These are phyloP conservation scores for Vanessa tameamea DNA, from an alignment of 1,140 invertebrate genomes.

Conservation along the genomic window DNA sequence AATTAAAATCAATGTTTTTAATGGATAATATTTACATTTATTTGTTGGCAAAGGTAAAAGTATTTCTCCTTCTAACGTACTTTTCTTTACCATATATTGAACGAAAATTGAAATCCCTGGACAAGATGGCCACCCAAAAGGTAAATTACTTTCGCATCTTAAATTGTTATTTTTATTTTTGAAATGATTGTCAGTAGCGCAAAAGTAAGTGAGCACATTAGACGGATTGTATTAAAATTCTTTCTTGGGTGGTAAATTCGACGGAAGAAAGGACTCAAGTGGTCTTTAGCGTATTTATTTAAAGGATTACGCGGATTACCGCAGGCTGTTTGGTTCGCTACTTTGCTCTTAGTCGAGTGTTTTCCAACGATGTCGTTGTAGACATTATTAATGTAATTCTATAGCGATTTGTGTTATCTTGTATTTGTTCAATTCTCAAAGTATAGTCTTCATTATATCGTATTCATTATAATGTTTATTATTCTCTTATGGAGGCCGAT, in stretches of 20 bases:
- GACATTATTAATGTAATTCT: slow-evolving; percentile 33
- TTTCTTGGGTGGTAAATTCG: slow-evolving; percentile 53
- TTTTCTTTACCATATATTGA: background rate
- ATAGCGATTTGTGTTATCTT: slow-evolving; percentile 8
- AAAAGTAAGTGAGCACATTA: slow-evolving; percentile 51
- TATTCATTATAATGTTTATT: too few species aligned
- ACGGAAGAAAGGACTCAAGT: slow-evolving; percentile 40
- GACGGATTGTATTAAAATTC: slow-evolving; percentile 36
- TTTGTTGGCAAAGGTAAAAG: too few species aligned
- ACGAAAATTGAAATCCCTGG: background rate
- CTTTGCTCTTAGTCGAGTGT: slow-evolving; percentile 49
- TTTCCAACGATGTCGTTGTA: slow-evolving; percentile 46
- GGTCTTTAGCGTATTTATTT: slow-evolving; percentile 57
- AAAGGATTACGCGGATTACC: slow-evolving; percentile 62
- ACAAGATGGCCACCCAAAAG: slow-evolving; percentile 47
- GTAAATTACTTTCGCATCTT: slow-evolving; percentile 34
- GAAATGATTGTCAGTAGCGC: slow-evolving; percentile 48
- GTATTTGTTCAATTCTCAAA: background rate
- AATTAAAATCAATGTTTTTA: too few species aligned
- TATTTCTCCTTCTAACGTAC: background rate
- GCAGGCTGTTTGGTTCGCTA: slow-evolving; percentile 16
- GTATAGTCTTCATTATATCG: background rate
- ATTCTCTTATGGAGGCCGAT: too few species aligned
- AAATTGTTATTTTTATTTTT: slow-evolving; percentile 36
- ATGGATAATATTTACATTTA: too few species aligned